Conservation (phyloP, 2,797 vertebrate genomes). For the Garrulus glandarius region DNA sequence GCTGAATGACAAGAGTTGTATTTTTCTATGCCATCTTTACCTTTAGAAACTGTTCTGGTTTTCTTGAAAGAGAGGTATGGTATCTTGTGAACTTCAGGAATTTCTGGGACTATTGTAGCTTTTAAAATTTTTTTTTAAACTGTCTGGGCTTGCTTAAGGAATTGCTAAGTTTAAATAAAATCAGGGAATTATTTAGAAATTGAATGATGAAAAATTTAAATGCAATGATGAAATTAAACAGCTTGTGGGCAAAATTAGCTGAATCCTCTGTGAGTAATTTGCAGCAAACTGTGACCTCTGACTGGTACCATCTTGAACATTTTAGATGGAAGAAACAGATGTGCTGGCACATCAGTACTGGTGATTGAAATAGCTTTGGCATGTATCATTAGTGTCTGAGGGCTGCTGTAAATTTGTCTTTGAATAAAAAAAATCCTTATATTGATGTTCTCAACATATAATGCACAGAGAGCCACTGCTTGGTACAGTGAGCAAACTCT, state of each 20-base stretch:
- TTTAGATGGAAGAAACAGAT: not conserved
- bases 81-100: not conserved
- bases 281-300: not conserved
- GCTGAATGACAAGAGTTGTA: not conserved
- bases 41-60: not conserved
- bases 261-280: not conserved
- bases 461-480: not conserved
- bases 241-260: not conserved
- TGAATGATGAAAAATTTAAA: not conserved
- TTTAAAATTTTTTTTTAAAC: not conserved
- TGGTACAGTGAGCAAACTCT: not conserved
- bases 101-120: not conserved
- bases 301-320: not conserved
- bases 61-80: not conserved
- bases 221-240: not conserved
- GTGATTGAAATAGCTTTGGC: not conserved
- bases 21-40: not conserved
- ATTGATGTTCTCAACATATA: not conserved
- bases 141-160: not conserved
- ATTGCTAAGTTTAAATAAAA: not conserved
- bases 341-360: not conserved
- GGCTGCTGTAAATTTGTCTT: not conserved
- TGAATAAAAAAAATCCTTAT: not conserved
- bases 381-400: not conserved
- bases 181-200: not conserved